Percentiles rank a stretch among this genome's conserved stretches.
These are phyloP conservation scores for Pampusana beccarii DNA, from an alignment of 2,113 vertebrate species.

Conservation along the genomic window DNA sequence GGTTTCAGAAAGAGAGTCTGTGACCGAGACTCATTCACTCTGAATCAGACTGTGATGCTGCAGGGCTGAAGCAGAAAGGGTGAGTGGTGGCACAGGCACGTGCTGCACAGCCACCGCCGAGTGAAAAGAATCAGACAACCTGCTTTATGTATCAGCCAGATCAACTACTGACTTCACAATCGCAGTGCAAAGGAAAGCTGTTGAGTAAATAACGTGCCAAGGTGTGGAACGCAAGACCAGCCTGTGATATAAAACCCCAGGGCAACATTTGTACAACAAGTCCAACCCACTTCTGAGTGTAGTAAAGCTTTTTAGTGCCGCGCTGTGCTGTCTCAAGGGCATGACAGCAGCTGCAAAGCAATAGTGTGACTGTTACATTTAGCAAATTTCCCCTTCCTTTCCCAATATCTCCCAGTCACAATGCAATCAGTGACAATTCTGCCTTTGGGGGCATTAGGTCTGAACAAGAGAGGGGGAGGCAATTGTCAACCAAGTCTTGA, in stretches of 20 bases:
- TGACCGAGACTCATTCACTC: not conserved
- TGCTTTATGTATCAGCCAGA: not conserved
- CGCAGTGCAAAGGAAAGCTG: not conserved
- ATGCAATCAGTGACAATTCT: not conserved
- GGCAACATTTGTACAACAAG: not conserved
- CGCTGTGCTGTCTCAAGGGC: not conserved
- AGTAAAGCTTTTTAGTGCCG: not conserved
- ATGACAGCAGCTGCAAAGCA: not conserved
- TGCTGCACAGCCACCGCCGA: not conserved
- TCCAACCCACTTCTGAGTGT: not conserved
- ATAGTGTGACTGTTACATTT: not conserved
- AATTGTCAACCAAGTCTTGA: not conserved
- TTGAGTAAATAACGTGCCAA: not conserved
- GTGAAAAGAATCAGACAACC: not conserved
- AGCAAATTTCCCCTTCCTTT: not conserved
- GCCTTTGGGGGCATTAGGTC: not conserved
- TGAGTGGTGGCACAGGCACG: not conserved
- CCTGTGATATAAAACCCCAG: not conserved
- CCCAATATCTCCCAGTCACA: not conserved
- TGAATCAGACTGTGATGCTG: not conserved
- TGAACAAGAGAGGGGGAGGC: not conserved
- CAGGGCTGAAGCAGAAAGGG: not conserved
- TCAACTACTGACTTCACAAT: not conserved
- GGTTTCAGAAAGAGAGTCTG: not conserved
- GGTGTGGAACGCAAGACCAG: not conserved